Conservation (phyloP, 2,888 invertebrate species). For the Brachycybe producta region DNA sequence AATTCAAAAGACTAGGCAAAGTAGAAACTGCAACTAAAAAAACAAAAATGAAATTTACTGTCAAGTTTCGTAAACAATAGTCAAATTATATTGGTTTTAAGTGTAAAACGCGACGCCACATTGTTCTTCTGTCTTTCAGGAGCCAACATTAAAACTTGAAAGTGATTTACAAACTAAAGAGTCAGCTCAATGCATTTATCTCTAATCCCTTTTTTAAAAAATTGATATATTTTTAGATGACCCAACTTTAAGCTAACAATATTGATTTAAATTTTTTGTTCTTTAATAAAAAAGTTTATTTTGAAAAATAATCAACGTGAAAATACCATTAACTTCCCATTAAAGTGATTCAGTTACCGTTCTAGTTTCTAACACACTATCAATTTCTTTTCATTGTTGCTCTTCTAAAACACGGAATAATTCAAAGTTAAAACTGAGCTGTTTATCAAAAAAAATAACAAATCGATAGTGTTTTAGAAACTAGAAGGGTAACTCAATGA, state of each 20-base stretch:
- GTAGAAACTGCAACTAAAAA: not conserved
- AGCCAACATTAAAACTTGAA: not conserved
- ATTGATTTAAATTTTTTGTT: too few relatives aligned
- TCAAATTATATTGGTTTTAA: not conserved
- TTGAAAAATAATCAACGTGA: too few relatives aligned
- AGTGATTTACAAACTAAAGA: not conserved
- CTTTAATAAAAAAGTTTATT: too few relatives aligned
- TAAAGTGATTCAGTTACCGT: too few relatives aligned
- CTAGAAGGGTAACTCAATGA: too few relatives aligned
- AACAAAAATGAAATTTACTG: constrained; percentile 3
- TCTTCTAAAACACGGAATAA: not conserved
- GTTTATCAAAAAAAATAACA: too few relatives aligned
- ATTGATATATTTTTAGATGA: not conserved
- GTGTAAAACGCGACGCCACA: not conserved
- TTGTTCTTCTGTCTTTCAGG: not conserved
- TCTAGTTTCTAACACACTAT: too few relatives aligned
- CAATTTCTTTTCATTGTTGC: too few relatives aligned
- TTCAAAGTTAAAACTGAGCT: not conserved
- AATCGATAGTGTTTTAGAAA: too few relatives aligned
- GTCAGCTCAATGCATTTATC: not conserved
- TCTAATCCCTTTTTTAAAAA: not conserved
- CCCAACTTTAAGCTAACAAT: too few relatives aligned
- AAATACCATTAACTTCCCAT: too few relatives aligned
- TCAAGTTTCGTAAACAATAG: too few relatives aligned
- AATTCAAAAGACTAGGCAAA: not conserved